phyloP scores from a whole-genome alignment of 2,113 vertebrate species.

The Megatriorchis doriae region DNA sequence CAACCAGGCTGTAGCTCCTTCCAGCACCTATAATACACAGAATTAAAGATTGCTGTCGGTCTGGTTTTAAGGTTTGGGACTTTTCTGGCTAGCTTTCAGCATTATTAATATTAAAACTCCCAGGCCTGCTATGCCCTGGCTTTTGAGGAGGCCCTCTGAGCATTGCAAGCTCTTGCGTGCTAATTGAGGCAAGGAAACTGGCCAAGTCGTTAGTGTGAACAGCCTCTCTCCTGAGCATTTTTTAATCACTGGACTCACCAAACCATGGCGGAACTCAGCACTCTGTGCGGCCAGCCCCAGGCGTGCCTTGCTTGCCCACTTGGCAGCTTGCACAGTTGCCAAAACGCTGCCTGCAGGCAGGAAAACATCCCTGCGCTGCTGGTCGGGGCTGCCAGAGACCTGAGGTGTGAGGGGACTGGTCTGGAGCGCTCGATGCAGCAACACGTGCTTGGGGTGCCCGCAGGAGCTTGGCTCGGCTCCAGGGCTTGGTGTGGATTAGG shows the following conservation, averaged over 20 bases:
- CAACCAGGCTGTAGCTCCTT: neutral
- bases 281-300: neutral
- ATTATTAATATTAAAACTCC: neutral
- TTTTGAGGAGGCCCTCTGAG: neutral
- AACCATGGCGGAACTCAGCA: rapidly evolving
- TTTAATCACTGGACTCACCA: neutral
- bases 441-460: rapidly evolving
- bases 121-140: neutral
- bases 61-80: neutral
- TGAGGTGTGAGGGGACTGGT: rapidly evolving
- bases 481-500: neutral
- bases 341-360: neutral
- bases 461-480: neutral
- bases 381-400: rapidly evolving
- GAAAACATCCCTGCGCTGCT: neutral
- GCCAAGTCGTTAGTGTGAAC: neutral
- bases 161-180: rapidly evolving
- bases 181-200: neutral
- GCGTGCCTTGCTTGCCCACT: neutral
- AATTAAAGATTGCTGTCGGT: neutral
- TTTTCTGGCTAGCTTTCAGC: neutral
- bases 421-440: neutral
- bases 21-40: neutral
- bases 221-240: neutral
- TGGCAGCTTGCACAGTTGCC: rapidly evolving